These are phyloP conservation scores for Machimus atricapillus DNA, from an alignment of 2,888 invertebrate species.

Conservation along the genomic window DNA sequence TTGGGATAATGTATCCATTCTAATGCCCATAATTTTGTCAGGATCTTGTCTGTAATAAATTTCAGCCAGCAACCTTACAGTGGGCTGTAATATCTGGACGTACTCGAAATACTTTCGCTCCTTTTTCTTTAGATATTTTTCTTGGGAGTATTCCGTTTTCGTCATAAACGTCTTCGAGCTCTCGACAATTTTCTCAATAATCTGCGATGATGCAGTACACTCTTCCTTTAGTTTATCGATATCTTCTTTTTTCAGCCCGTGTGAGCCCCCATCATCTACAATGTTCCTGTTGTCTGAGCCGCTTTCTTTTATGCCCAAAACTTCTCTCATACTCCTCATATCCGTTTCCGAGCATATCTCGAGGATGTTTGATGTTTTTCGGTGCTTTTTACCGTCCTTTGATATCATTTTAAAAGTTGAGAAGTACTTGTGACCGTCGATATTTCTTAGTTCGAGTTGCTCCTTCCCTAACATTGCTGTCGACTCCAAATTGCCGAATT, in stretches of 20 bases:
- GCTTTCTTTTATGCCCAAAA: constrained; percentile 71
- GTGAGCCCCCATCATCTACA: constrained; percentile 75
- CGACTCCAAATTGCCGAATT: constrained; percentile 71
- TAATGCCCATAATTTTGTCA: constrained; percentile 75
- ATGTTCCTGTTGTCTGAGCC: constrained; percentile 87
- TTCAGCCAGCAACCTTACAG: constrained; percentile 80
- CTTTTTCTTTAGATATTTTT: constrained; percentile 95
- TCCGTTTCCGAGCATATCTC: constrained; percentile 64
- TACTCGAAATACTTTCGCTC: constrained; percentile 91
- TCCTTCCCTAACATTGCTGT: constrained; percentile 74
- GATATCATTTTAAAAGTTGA: constrained; percentile 79
- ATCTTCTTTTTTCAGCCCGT: constrained; percentile 82
- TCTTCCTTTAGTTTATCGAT: constrained; percentile 80
- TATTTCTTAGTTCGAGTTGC: constrained; percentile 70
- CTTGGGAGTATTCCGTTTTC: constrained; percentile 92
- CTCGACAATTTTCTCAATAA: constrained; percentile 85
- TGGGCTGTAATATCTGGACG: constrained; percentile 80
- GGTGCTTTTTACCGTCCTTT: constrained; percentile 65
- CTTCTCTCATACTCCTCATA: constrained; percentile 67
- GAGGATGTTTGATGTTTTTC: constrained; percentile 59
- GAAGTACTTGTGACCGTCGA: constrained; percentile 74
- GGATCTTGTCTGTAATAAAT: constrained; percentile 84
- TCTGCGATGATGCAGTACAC: constrained; percentile 79
- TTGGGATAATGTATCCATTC: constrained; percentile 89
- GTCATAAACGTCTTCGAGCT: constrained; percentile 89